Conservation (phyloP, 2,888 invertebrate species). For the Notocelia uddmanniana region DNA sequence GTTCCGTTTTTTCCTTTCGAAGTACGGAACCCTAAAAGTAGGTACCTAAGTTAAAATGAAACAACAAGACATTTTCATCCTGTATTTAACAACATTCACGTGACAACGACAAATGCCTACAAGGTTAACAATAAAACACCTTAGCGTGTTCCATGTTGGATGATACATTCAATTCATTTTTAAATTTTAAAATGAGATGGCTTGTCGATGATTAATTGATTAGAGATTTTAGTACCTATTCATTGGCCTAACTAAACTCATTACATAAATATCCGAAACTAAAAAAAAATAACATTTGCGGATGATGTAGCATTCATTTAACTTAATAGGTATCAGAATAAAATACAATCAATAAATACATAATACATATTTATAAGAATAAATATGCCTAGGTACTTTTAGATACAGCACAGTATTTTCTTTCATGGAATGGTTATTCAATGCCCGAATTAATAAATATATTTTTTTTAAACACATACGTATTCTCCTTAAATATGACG, state of each 20-base stretch:
- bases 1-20: too few species aligned
- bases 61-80: constrained; percentile 22
- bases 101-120: constrained; percentile 41
- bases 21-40: too few species aligned
- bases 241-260: background rate
- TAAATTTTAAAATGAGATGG: background rate
- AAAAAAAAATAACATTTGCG: background rate
- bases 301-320: constrained; percentile 9
- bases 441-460: constrained; percentile 37
- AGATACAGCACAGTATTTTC: constrained; percentile 50
- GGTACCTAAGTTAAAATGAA: constrained; percentile 14
- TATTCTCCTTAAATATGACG: constrained; percentile 17
- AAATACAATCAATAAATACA: constrained; percentile 22
- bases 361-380: constrained; percentile 25
- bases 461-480: constrained; percentile 19
- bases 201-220: background rate
- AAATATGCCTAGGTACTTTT: constrained; percentile 43
- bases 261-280: background rate
- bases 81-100: constrained; percentile 45
- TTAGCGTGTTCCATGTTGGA: constrained; percentile 4
- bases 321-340: constrained; percentile 31
- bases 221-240: constrained; percentile 3
- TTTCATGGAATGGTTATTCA: constrained; percentile 67
- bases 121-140: constrained; percentile 21
- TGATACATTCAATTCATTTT: constrained; percentile 9